Base-by-base conservation (phyloP, 2,888 invertebrate genomes). In the Drosophila aldrichi region DNA sequence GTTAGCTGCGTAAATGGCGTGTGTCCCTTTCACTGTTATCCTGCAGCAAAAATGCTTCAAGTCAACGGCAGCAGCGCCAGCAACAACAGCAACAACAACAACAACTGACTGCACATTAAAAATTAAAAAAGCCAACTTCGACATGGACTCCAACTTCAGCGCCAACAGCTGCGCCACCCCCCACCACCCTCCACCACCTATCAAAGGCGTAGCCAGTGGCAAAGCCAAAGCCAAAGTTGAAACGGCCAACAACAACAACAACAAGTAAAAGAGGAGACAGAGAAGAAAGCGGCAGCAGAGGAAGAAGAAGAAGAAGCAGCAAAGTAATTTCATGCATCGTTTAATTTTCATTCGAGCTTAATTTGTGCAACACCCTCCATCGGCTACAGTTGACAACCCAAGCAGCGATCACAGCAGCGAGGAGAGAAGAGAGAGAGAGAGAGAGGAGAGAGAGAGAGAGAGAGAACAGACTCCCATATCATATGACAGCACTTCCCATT, bases 261-360 rank as follows among this genome's bases (percentile, higher is more conserved):
- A 49, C 1, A 9, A 5, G n/a, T n/a, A n/a, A n/a, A n/a, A n/a
- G n/a, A 54, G 16, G 43, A 48, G n/a, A 2, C 25, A 8, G 44
- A 22, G 20, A 65, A 70, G 49, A 62, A 52, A 40, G 40, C 16
- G 16, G 38, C 7, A 82, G 25, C 7, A 7, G 25, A n/a, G n/a
- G n/a, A n/a, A n/a, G n/a, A 2, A 25, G 25, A 25, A 75, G 70
- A 69, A 60, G 70, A 55, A 88, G 71, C 46, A 88, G 89, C 82
- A 87, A 88, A 90, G 90, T 90, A 90, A 90, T 90, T 90, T 90
- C 90, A 91, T 91, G 90, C 90, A 91, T 91, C 90, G 90, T 89
- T 90, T 90, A 87, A 79, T 91, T 90, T 91, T 91, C 90, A 91
- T 91, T 91, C 87, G 90, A 81, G 87, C 81, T 90, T 90, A 91